Evolutionary conservation across 1,140 invertebrate species (phyloP).

Genomic region (Mya arenaria): DNA sequence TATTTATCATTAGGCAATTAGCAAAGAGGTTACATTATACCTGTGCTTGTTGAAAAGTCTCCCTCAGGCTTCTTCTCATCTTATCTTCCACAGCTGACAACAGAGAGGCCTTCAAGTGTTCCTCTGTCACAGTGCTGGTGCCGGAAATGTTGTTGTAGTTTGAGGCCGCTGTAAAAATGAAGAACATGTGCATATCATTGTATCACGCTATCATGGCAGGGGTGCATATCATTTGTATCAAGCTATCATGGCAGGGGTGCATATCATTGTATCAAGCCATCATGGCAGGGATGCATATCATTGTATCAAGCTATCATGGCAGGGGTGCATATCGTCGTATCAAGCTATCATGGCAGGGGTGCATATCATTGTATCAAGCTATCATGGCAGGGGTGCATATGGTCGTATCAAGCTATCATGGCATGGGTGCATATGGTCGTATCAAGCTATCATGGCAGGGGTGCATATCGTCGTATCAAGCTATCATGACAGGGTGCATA

Average conservation of each 20-base stretch:
- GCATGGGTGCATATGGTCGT: too few relatives aligned
- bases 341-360: background rate
- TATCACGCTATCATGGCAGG: too few relatives aligned
- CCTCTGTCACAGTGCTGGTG: slow-evolving; percentile 88
- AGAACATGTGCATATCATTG: background rate
- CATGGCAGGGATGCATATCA: background rate
- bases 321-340: background rate
- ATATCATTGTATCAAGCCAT: background rate
- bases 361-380: background rate
- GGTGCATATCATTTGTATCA: background rate
- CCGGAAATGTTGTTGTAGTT: background rate
- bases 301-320: background rate
- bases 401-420: too few relatives aligned
- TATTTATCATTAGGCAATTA: background rate
- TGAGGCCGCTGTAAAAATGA: slow-evolving; percentile 3
- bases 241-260: background rate
- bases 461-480: too few relatives aligned
- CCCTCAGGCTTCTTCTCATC: slow-evolving; percentile 91
- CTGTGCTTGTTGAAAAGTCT: slow-evolving; percentile 92
- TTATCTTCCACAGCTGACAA: slow-evolving; percentile 98
- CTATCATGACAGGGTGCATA: too few relatives aligned
- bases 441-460: too few relatives aligned
- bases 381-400: too few relatives aligned
- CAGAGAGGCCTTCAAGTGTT: slow-evolving; percentile 96
- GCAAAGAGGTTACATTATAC: slow-evolving; percentile 56